These are phyloP conservation scores for Caenorhabditis sp. DNA, from an alignment of 2,888 invertebrate genomes.

Conservation along the genomic window DNA sequence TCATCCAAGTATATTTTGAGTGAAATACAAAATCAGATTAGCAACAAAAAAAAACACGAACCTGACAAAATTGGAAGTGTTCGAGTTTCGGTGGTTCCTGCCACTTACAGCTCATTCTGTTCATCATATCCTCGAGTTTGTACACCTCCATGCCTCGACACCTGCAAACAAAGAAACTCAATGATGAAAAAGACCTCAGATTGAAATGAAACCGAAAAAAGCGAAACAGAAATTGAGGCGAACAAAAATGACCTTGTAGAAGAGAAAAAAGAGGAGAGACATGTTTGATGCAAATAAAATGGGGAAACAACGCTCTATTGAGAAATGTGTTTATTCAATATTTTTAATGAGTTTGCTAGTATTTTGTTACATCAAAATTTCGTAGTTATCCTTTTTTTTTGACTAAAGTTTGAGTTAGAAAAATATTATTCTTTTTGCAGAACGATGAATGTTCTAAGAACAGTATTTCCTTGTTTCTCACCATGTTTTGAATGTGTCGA, in stretches of 20 bases:
- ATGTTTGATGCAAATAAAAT: background rate
- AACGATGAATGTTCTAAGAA: slow-evolving; percentile 16
- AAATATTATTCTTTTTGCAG: background rate
- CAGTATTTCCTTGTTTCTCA: slow-evolving; percentile 35
- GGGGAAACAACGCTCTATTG: background rate
- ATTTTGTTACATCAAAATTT: background rate
- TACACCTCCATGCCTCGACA: slow-evolving; percentile 7
- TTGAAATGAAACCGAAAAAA: background rate
- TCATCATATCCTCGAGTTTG: slow-evolving; percentile 29
- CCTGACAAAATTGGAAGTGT: background rate
- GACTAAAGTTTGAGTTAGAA: background rate
- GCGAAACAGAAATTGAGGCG: background rate
- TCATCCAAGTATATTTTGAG: too few species aligned
- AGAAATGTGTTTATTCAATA: background rate
- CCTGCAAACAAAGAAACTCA: slow-evolving; percentile 1
- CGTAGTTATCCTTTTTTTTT: background rate
- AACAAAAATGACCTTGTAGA: background rate
- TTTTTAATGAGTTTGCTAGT: background rate
- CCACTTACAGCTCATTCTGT: slow-evolving; percentile 14
- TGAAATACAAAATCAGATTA: background rate
- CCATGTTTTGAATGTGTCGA: slow-evolving; percentile 52
- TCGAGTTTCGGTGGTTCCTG: background rate
- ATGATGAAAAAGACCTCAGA: background rate
- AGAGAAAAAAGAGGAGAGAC: background rate
- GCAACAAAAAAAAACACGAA: background rate